phyloP scores from a whole-genome alignment of 2,113 vertebrate species.

The Stigmatopora argus region DNA sequence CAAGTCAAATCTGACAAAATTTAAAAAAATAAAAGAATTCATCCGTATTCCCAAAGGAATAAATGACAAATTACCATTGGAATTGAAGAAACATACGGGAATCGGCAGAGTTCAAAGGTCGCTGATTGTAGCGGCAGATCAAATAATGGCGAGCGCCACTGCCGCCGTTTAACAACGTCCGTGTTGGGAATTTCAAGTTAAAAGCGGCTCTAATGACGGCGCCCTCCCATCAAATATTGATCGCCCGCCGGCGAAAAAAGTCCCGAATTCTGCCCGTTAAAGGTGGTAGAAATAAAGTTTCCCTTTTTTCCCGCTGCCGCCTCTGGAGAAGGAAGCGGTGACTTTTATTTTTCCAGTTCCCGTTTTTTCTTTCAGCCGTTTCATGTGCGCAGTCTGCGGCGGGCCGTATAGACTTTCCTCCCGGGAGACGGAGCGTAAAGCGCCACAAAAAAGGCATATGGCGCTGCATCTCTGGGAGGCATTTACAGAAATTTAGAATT shows the following conservation, averaged over 20 bases:
- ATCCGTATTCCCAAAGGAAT: no score
- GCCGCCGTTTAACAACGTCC: conserved; percentile 30
- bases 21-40: no score
- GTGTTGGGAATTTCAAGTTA: conserved; percentile 36
- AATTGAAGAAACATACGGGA: conserved; percentile 23
- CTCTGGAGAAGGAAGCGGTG: conserved; percentile 27
- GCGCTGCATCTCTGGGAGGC: conserved; percentile 10
- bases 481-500: conserved; percentile 25
- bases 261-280: conserved; percentile 34
- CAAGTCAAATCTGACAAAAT: no score
- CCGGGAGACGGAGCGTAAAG: conserved; percentile 24
- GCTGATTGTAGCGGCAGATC: conserved; percentile 34
- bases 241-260: conserved; percentile 40
- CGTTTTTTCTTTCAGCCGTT: conserved; percentile 51
- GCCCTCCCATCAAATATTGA: conserved; percentile 66
- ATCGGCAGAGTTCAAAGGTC: conserved; percentile 31
- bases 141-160: conserved; percentile 50
- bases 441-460: conserved; percentile 25
- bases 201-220: conserved; percentile 40
- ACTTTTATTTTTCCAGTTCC: conserved; percentile 46
- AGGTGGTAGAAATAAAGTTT: conserved; percentile 23
- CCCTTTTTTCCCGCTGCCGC: conserved; percentile 46
- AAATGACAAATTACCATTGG: not conserved
- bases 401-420: conserved; percentile 36
- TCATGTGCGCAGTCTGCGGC: conserved; percentile 1